These are phyloP conservation scores for Ladona fulva DNA, from an alignment of 1,140 invertebrate genomes.

Conservation along the genomic window DNA sequence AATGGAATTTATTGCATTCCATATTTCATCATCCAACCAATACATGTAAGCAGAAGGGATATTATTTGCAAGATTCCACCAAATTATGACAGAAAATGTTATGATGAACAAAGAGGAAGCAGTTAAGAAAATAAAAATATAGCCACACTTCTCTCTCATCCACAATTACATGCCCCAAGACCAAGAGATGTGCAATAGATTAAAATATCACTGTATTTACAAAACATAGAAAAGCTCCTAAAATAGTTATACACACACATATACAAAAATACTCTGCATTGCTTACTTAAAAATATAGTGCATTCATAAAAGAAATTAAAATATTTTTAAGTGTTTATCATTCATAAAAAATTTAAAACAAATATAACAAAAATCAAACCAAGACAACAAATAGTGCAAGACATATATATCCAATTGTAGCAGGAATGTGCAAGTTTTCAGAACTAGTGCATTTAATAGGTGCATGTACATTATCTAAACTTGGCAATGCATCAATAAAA, in stretches of 20 bases:
- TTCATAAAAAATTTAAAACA: not conserved
- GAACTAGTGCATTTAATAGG: not conserved
- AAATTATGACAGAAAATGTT: not conserved
- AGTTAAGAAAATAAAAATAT: not conserved
- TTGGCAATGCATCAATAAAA: not conserved
- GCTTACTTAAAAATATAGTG: too few relatives aligned
- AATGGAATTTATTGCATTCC: too few relatives aligned
- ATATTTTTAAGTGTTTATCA: not conserved
- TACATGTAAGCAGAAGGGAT: not conserved
- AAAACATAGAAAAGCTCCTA: not conserved
- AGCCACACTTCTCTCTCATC: not conserved
- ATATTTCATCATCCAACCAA: too few relatives aligned
- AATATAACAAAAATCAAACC: constrained; percentile 15
- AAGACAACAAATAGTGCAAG: not conserved
- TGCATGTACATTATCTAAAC: not conserved
- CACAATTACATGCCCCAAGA: constrained; percentile 2
- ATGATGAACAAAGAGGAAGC: not conserved
- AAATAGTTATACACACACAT: constrained; percentile 11
- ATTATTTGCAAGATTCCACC: not conserved
- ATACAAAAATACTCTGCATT: too few relatives aligned
- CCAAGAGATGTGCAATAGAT: not conserved
- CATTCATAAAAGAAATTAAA: not conserved
- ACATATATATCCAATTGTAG: not conserved
- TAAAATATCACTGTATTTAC: not conserved
- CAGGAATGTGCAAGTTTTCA: not conserved